These are phyloP conservation scores for Chunga burmeisteri DNA, from an alignment of 2,113 vertebrate genomes.

Conservation along the genomic window DNA sequence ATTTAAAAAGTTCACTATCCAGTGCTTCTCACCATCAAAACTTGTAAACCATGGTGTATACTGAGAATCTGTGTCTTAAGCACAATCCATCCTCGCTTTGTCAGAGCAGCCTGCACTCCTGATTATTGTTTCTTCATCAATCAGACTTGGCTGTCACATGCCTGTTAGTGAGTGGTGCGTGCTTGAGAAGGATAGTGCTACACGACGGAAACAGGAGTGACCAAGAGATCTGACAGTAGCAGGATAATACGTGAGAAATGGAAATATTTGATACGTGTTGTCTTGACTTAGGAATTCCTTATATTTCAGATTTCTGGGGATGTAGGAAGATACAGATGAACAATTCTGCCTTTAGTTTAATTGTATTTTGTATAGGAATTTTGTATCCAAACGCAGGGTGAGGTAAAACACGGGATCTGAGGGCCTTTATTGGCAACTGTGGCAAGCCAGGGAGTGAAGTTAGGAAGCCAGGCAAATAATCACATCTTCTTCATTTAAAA, in stretches of 20 bases:
- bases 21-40: neutral
- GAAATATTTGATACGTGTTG: neutral
- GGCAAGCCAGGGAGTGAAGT: neutral
- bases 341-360: neutral
- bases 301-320: neutral
- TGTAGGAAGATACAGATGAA: neutral
- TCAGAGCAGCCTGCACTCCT: neutral
- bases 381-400: neutral
- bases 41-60: neutral
- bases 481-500: constrained; percentile 51
- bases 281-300: neutral
- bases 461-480: constrained; percentile 39
- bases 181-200: neutral
- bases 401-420: neutral
- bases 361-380: neutral
- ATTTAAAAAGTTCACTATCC: neutral
- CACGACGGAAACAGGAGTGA: neutral
- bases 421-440: neutral
- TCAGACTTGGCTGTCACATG: neutral
- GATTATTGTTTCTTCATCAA: neutral
- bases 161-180: neutral
- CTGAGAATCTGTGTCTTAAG: neutral
- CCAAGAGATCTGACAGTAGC: accelerated
- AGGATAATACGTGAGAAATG: neutral
- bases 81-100: neutral